phyloP scores from a whole-genome alignment of 2,797 vertebrate species.

The Novumbra hubbsi region DNA sequence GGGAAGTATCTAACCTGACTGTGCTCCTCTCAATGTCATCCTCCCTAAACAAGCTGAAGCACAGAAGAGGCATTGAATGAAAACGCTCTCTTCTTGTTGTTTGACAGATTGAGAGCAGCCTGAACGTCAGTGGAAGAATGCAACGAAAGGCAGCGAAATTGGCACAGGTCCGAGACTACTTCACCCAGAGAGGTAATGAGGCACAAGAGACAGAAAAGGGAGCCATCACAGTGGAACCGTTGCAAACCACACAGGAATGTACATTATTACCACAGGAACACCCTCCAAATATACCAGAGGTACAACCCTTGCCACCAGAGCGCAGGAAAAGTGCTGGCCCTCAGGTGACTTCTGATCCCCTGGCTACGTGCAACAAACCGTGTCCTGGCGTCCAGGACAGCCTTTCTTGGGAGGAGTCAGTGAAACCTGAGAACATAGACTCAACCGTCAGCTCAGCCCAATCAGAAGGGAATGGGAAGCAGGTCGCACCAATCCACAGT shows the following conservation, averaged over 20 bases:
- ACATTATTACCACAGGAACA: background rate
- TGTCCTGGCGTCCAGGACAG: constrained; percentile 9
- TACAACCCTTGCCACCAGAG: constrained; percentile 19
- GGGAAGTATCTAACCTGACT: background rate
- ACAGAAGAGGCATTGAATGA: constrained; percentile 17
- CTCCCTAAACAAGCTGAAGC: constrained; percentile 13
- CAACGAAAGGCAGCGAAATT: constrained; percentile 59
- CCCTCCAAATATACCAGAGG: constrained; percentile 10
- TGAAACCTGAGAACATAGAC: constrained; percentile 33
- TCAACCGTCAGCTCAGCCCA: constrained; percentile 9
- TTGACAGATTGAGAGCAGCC: constrained; percentile 62
- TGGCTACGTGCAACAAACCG: constrained; percentile 20
- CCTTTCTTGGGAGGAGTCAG: constrained; percentile 11
- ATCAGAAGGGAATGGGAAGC: constrained; percentile 23
- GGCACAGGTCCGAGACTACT: constrained; percentile 59
- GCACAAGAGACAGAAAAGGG: constrained; percentile 23
- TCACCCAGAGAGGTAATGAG: constrained; percentile 45
- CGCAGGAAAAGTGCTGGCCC: constrained; percentile 13
- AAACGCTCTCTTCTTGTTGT: constrained; percentile 39
- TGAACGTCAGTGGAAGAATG: constrained; percentile 50
- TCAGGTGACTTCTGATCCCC: constrained; percentile 19
- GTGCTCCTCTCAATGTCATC: constrained; percentile 22
- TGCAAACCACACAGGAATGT: constrained; percentile 27
- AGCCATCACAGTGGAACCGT: constrained; percentile 21
- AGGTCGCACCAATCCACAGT: constrained; percentile 19